Conservation (phyloP, 2,113 vertebrate genomes). For the Nothobranchius furzeri region DNA sequence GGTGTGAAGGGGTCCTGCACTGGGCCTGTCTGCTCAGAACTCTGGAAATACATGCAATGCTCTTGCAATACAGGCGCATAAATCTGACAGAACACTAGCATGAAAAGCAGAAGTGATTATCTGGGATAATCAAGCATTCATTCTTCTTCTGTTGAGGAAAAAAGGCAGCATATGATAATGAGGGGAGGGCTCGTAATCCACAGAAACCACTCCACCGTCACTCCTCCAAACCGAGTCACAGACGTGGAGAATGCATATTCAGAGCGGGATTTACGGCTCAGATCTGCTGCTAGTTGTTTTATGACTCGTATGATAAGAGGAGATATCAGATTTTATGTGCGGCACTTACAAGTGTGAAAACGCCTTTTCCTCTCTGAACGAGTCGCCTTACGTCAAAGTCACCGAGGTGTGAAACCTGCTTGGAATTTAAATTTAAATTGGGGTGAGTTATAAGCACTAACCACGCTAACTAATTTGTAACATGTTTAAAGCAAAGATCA, state of each 20-base stretch:
- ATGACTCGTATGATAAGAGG: slow-evolving; percentile 61
- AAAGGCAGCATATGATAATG: slow-evolving; percentile 64
- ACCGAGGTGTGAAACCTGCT: slow-evolving; percentile 53
- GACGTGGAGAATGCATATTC: slow-evolving; percentile 56
- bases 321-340: slow-evolving; percentile 66
- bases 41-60: slow-evolving; percentile 34
- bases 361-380: slow-evolving; percentile 42
- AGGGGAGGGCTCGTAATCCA: slow-evolving; percentile 58
- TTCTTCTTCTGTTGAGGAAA: slow-evolving; percentile 61
- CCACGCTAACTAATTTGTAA: slow-evolving; percentile 36
- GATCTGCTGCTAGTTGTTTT: slow-evolving; percentile 61
- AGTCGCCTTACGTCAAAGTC: slow-evolving; percentile 39
- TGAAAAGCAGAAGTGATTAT: slow-evolving; percentile 69
- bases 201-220: slow-evolving; percentile 50
- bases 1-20: slow-evolving; percentile 6
- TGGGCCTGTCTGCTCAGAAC: slow-evolving; percentile 21
- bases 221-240: slow-evolving; percentile 46
- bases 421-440: slow-evolving; percentile 50
- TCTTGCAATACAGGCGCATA: slow-evolving; percentile 52
- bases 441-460: slow-evolving; percentile 33
- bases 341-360: slow-evolving; percentile 64
- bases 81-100: slow-evolving; percentile 66
- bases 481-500: slow-evolving; percentile 31
- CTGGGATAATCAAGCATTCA: slow-evolving; percentile 76
- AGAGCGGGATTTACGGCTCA: slow-evolving; percentile 65